Evolutionary conservation across 2,113 vertebrate genomes (phyloP), one percentile per base, ranked within the genome.

Genomic region (Rhipidura dahli): DNA sequence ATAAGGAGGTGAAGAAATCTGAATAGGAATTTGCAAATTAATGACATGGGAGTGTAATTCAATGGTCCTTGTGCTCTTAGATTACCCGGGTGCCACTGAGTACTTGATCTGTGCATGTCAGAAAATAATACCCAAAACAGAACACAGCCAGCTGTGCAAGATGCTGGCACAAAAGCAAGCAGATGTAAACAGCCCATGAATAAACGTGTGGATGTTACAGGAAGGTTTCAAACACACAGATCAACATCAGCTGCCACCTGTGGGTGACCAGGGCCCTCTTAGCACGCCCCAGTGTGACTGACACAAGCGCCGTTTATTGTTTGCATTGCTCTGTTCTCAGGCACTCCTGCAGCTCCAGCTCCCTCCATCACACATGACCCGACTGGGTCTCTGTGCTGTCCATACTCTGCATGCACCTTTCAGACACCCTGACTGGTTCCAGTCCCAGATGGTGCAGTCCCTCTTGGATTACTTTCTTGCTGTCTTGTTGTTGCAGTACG

Each of bases 211-310:
- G 49, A 50, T 59, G 15, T 35, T 53, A 30, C 57, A 75, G 23
- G 26, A 72, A 76, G 33, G 7, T 64, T 78, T 84, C 16, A 37
- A 51, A 61, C 26, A 33, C 20, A 15, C 4, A 70, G 45, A 40
- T 35, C 22, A 37, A 24, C 10, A 24, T 0, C 0, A 65, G 40
- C 56, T 69, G 6, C 15, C 33, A n/a, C n/a, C n/a, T n/a, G n/a
- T n/a, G n/a, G n/a, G n/a, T n/a, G n/a, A n/a, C n/a, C n/a, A n/a
- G n/a, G n/a, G n/a, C n/a, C n/a, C n/a, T n/a, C n/a, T n/a, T n/a
- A n/a, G n/a, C n/a, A n/a, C n/a, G n/a, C n/a, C n/a, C n/a, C n/a
- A n/a, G n/a, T n/a, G n/a, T n/a, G n/a, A n/a, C n/a, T n/a, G n/a
- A n/a, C n/a, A n/a, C n/a, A n/a, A n/a, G n/a, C n/a, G n/a, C n/a